Base-by-base conservation (phyloP, 2,888 invertebrate genomes). In the Xanthostigma xanthostigma region DNA sequence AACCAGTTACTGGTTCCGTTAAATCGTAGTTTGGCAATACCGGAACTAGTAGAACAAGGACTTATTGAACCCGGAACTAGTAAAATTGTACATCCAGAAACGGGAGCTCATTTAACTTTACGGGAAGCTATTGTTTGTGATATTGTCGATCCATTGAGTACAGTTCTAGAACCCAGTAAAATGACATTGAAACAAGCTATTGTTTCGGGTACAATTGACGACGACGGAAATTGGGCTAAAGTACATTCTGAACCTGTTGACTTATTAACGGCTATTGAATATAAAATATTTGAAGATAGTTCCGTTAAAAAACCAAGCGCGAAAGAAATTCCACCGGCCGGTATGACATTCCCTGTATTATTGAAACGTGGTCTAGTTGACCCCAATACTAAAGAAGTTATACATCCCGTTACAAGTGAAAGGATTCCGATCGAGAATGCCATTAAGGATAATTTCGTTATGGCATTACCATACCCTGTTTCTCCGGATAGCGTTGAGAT, bases 71-170 rank as follows among this genome's bases (percentile, higher is more conserved):
- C 78, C 5, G 66, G 68, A 35, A 77, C 78, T 11, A 77, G 79
- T 53, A 84, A 82, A 67, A 80, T 90, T 50, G 76, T 93, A 55
- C 92, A 92, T 65, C 91, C 92, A 2, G 90, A 90, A 68, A 85
- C 87, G 17, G 92, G 92, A 2, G 77, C 73, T 55, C 77, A 80
- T 52, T 70, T 93, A 46, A 81, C 83, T 49, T 70, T 93, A 52
- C 75, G 79, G 56, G 85, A 92, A 73, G 89, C 93, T 33, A 84
- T 94, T 45, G 77, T 84, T 57, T 88, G 87, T 64, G 92, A 93
- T 59, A 83, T 93, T 56, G 77, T 93, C 45, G 89, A 95, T 71
- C 82, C 89, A 0, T 67, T 82, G 47, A 86, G 90, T 10, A 75
- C 75, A 1, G 70, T 76, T 37, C 78, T 79, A 2, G 69, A 72